A percentile compares a stretch with the other conserved stretches of the same genome.
These are phyloP conservation scores for Ariopsis seemanni DNA, from an alignment of 2,113 vertebrate genomes.

Conservation along the genomic window DNA sequence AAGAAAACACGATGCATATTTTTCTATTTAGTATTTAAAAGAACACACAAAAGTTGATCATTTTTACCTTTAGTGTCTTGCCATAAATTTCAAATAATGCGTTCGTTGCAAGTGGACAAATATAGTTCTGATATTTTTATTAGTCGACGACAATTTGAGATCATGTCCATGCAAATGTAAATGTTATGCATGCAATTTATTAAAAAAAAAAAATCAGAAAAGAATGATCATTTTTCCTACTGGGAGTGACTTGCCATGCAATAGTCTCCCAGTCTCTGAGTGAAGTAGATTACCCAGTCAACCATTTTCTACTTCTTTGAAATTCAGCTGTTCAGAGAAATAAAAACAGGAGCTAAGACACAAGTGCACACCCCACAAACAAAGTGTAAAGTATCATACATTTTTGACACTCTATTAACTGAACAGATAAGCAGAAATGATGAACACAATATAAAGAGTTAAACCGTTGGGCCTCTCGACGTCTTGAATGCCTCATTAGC, in stretches of 20 bases:
- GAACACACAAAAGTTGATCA: no score
- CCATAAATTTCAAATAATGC: no score
- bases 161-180: not conserved
- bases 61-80: no score
- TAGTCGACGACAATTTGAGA: no score
- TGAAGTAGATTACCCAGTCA: not conserved
- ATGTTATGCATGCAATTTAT: not conserved
- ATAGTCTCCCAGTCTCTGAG: not conserved
- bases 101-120: not conserved
- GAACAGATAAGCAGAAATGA: not conserved
- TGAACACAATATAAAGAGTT: conserved; percentile 16
- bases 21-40: no score
- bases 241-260: not conserved
- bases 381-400: not conserved
- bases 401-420: not conserved
- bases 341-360: not conserved
- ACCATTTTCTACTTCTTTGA: not conserved
- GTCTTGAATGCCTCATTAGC: conserved; percentile 11
- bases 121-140: not conserved
- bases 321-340: not conserved
- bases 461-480: not conserved
- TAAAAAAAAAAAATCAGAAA: not conserved
- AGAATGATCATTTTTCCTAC: not conserved
- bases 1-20: no score
- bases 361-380: not conserved